Conservation (phyloP, 2,797 vertebrate species). For the Luscinia luscinia region DNA sequence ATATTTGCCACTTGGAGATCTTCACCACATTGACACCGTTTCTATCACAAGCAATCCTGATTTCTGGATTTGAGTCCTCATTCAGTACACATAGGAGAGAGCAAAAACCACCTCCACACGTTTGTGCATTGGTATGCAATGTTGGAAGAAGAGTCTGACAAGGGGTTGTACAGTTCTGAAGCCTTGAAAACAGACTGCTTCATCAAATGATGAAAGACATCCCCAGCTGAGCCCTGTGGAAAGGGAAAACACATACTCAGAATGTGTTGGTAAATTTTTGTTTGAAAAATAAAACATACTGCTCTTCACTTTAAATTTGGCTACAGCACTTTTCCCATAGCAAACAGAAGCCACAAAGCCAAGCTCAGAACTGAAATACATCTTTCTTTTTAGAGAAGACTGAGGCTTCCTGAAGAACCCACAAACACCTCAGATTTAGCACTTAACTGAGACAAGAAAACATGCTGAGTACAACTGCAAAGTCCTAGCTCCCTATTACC, state of each 20-base stretch:
- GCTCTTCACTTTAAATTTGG: background rate
- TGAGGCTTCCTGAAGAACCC: background rate
- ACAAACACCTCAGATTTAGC: background rate
- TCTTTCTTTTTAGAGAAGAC: background rate
- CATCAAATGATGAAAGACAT: background rate
- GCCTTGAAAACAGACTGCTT: background rate
- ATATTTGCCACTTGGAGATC: background rate
- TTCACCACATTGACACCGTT: background rate
- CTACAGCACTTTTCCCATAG: background rate
- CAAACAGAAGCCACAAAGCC: background rate
- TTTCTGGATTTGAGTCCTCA: background rate
- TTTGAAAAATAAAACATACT: background rate
- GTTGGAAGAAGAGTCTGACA: background rate
- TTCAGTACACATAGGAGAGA: background rate
- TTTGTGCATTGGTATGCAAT: accelerated
- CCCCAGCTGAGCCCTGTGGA: background rate
- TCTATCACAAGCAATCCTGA: background rate
- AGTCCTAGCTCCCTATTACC: background rate
- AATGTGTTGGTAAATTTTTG: background rate
- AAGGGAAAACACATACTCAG: background rate
- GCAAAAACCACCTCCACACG: accelerated
- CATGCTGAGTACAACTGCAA: background rate
- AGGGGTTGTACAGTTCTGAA: background rate
- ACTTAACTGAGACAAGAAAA: background rate
- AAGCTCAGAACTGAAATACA: background rate